These are phyloP conservation scores for Lutjanus argentimaculatus DNA, from an alignment of 2,797 vertebrate genomes.

Conservation along the genomic window DNA sequence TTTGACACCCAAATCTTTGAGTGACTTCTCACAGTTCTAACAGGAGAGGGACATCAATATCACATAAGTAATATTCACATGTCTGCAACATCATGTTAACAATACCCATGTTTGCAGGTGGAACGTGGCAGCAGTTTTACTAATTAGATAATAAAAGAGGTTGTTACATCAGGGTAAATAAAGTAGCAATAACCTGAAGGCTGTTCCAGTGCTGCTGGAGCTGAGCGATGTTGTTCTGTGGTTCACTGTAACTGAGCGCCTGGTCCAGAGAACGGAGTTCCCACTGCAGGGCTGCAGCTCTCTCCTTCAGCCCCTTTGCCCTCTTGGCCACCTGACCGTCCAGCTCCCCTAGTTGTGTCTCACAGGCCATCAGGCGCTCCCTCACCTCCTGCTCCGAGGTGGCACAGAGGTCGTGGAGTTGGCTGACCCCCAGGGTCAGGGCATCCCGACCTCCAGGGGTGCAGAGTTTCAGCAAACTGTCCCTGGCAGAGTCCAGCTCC, in stretches of 20 bases:
- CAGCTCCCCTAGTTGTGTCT: constrained; percentile 67
- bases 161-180: neutral
- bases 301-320: constrained; percentile 67
- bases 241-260: constrained; percentile 77
- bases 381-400: constrained; percentile 76
- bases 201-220: constrained; percentile 84
- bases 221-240: constrained; percentile 74
- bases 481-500: constrained; percentile 82
- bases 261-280: constrained; percentile 83
- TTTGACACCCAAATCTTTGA: constrained; percentile 72
- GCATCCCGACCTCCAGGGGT: constrained; percentile 80
- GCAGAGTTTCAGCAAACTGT: constrained; percentile 81
- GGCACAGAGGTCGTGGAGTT: constrained; percentile 79
- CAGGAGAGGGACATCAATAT: neutral
- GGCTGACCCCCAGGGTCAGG: constrained; percentile 78
- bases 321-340: constrained; percentile 58
- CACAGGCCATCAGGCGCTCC: constrained; percentile 66
- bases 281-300: constrained; percentile 76
- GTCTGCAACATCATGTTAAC: neutral
- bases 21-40: constrained; percentile 81
- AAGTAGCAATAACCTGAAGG: constrained; percentile 77
- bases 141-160: neutral
- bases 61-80: too few species aligned
- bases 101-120: neutral
- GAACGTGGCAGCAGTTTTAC: neutral